A percentile compares a stretch with the other conserved stretches of the same genome.
Evolutionary conservation across 2,113 vertebrate genomes (phyloP).

Genomic region (Chinchilla lanigera): DNA sequence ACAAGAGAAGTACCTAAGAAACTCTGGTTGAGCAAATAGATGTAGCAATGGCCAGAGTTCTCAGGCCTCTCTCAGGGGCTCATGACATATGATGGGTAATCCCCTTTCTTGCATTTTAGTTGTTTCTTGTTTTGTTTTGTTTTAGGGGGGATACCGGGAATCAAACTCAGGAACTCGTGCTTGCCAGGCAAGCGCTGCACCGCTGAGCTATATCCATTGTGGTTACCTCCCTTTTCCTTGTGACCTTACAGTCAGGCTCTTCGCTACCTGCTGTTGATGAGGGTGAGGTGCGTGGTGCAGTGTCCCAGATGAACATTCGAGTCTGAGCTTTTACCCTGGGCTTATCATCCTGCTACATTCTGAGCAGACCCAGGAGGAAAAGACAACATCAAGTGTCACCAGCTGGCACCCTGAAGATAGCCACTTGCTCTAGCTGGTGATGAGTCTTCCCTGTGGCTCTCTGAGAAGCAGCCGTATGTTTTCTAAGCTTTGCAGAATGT

Average conservation of each 20-base stretch:
- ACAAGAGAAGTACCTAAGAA: neutral
- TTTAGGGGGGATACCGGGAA: too few relatives aligned
- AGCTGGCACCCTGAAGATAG: neutral
- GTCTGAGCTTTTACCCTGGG: neutral
- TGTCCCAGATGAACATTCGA: neutral
- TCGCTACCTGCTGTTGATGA: neutral
- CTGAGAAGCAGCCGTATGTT: neutral
- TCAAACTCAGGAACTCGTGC: too few relatives aligned
- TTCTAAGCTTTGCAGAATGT: neutral
- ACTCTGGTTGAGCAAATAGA: neutral
- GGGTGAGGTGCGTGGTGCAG: neutral
- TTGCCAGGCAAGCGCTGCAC: too few relatives aligned
- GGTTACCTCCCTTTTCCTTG: neutral
- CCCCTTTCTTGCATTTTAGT: neutral
- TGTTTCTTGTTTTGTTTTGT: neutral
- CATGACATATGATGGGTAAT: neutral
- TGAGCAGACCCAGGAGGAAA: neutral
- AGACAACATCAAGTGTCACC: neutral
- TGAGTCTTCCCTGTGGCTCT: neutral
- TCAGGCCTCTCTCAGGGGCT: neutral
- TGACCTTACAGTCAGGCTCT: neutral
- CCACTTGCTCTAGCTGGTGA: neutral
- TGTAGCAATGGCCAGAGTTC: neutral
- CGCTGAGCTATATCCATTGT: neutral
- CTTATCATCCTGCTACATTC: neutral